Base-by-base conservation (phyloP, 2,113 vertebrate species). In the Rhipidura dahli region DNA sequence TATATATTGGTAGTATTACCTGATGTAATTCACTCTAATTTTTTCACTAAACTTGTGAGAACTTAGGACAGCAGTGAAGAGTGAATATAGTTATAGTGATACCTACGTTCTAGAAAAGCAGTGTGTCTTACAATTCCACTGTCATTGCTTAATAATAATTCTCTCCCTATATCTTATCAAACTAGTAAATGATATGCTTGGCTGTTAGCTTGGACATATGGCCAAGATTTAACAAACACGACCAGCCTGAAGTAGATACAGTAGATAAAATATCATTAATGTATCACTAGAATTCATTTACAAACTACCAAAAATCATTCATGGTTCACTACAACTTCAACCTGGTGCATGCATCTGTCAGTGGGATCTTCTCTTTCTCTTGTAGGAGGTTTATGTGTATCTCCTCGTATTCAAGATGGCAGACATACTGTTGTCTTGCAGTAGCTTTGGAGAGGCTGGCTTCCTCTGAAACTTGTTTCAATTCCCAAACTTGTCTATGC, bases 151-250 rank as follows among this genome's bases (percentile, higher is more conserved):
- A 5, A 66, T 49, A 66, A 42, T 53, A 1, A 16, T 82, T 71
- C 4, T 61, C 21, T 70, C 23, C 18, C 10, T 37, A 1, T 53
- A 28, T 72, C 7, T 71, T 75, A 20, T 19, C 6, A 80, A 65
- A 53, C 44, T 20, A 33, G 1, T 50, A 61, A 61, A 31, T 11
- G 10, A n/a, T 57, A 23, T 31, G 4, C 12, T 53, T 85, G 27
- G 6, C 15, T 81, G 16, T 44, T 91, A 40, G 12, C 21, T 53
- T 50, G n/a, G 37, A 42, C 27, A 18, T 6, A 18, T 37, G 22
- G 8, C 7, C 17, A 79, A 61, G 33, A 40, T 44, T 11, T n/a
- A 61, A 59, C 0, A 2, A 35, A 68, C 0, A 7, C 14, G 15
- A 70, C 11, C 33, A 70, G 45, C 26, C 7, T 83, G 21, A 77